Evolutionary conservation across 1,140 invertebrate species (phyloP).

Genomic region (Saxidomus purpurata): DNA sequence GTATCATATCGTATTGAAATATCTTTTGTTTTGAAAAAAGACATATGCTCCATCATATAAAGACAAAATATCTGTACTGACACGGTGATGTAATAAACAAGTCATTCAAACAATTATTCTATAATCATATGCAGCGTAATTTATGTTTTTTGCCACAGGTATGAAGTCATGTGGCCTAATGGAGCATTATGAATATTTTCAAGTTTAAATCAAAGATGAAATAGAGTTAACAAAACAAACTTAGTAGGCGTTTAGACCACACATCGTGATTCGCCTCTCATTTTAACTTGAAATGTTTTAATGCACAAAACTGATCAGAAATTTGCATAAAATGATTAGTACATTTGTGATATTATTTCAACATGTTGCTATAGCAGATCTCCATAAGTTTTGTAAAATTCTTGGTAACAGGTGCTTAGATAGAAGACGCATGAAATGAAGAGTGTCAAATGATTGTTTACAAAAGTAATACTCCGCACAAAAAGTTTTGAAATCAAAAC

Average conservation of each 20-base stretch:
- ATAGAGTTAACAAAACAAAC: not conserved
- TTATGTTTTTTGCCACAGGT: not conserved
- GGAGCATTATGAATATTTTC: not conserved
- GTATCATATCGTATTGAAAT: too few relatives aligned
- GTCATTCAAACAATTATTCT: constrained; percentile 1
- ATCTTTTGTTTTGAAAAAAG: too few relatives aligned
- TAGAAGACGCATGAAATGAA: too few relatives aligned
- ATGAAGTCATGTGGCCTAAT: not conserved
- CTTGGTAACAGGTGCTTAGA: too few relatives aligned
- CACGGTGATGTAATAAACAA: not conserved
- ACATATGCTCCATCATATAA: too few relatives aligned
- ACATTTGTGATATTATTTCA: too few relatives aligned
- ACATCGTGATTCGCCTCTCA: not conserved
- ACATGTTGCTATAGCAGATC: too few relatives aligned
- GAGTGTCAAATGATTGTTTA: too few relatives aligned
- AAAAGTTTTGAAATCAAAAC: too few relatives aligned
- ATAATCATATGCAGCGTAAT: not conserved
- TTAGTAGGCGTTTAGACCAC: not conserved
- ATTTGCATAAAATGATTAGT: constrained; percentile 30
- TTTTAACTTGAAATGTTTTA: constrained; percentile 6
- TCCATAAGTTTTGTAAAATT: too few relatives aligned
- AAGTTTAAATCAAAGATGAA: not conserved
- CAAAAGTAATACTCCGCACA: too few relatives aligned
- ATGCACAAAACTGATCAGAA: not conserved
- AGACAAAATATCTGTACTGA: too few relatives aligned